Conservation (phyloP, 2,888 invertebrate species). For the Drosophila mulleri region DNA sequence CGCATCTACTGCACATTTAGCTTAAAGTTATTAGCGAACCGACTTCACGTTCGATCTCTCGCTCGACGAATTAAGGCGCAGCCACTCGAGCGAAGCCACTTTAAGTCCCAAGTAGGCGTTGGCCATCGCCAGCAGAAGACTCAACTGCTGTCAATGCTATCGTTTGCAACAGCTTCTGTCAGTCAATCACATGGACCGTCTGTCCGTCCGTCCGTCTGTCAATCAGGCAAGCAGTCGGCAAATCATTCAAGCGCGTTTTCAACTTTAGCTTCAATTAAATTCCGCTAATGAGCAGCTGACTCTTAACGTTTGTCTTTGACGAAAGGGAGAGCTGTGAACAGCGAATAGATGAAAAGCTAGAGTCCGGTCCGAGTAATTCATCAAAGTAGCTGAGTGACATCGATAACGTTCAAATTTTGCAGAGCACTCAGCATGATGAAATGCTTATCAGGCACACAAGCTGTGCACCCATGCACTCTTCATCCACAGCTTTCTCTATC, state of each 20-base stretch:
- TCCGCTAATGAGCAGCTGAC: neutral
- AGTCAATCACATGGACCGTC: neutral
- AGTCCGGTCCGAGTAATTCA: neutral
- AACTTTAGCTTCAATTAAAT: neutral
- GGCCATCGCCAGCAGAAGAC: conserved; percentile 1
- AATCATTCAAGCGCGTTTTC: neutral
- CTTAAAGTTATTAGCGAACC: conserved; percentile 36
- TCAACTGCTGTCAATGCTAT: conserved; percentile 22
- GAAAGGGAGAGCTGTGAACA: neutral
- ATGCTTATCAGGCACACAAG: neutral
- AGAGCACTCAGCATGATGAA: conserved; percentile 2
- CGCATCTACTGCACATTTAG: conserved; percentile 25
- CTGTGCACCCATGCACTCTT: neutral
- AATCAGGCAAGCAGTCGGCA: neutral
- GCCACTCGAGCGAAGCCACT: neutral
- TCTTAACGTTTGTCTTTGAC: neutral
- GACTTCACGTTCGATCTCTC: conserved; percentile 31
- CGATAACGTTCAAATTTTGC: neutral
- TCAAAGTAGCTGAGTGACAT: conserved; percentile 1
- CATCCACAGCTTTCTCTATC: neutral
- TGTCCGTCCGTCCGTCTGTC: neutral
- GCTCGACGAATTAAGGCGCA: neutral
- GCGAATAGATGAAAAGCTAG: neutral
- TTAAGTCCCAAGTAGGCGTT: neutral
- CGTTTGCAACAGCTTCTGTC: conserved; percentile 6